A percentile compares a stretch with the other conserved stretches of the same genome.
phyloP scores from a whole-genome alignment of 2,113 vertebrate species.

The Ageneiosus marmoratus region DNA sequence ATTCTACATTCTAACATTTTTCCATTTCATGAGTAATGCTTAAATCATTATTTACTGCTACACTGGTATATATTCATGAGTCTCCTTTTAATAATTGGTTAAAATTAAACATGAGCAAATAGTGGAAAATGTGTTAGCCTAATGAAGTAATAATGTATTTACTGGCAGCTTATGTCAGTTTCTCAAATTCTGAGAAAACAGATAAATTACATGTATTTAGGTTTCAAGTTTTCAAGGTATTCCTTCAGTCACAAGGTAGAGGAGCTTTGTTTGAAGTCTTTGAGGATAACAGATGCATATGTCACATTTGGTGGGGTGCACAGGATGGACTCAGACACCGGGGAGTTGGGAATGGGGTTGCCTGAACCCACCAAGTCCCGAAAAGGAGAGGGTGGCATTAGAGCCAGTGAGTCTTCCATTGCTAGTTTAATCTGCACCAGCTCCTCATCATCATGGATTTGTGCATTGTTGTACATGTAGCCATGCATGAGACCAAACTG shows the following conservation, averaged over 20 bases:
- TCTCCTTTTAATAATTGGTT: slow-evolving; percentile 17
- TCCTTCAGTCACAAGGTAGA: slow-evolving; percentile 85
- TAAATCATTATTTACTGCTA: slow-evolving; percentile 28
- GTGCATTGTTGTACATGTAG: slow-evolving; percentile 83
- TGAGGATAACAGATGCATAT: slow-evolving; percentile 89
- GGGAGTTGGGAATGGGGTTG: slow-evolving; percentile 84
- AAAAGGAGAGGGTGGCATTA: slow-evolving; percentile 94
- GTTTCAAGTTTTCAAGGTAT: neutral
- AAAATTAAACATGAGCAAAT: slow-evolving; percentile 3
- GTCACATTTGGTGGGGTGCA: slow-evolving; percentile 82
- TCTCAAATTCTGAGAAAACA: slow-evolving; percentile 4
- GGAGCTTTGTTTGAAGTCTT: slow-evolving; percentile 92
- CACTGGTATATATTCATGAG: neutral
- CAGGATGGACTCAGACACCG: slow-evolving; percentile 87
- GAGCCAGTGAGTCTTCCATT: slow-evolving; percentile 81
- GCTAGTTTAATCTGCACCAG: slow-evolving; percentile 74
- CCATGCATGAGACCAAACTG: slow-evolving; percentile 86
- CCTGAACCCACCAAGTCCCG: slow-evolving; percentile 82
- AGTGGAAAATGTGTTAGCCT: neutral
- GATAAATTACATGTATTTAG: slow-evolving; percentile 2
- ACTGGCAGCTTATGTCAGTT: neutral
- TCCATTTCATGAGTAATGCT: neutral
- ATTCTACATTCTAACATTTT: slow-evolving; percentile 19
- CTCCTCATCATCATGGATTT: slow-evolving; percentile 79
- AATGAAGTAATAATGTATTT: slow-evolving; percentile 19